A percentile compares a stretch with the other conserved stretches of the same genome.
Conservation (phyloP, 2,797 vertebrate genomes). For the Schizothorax lantsangensis region DNA sequence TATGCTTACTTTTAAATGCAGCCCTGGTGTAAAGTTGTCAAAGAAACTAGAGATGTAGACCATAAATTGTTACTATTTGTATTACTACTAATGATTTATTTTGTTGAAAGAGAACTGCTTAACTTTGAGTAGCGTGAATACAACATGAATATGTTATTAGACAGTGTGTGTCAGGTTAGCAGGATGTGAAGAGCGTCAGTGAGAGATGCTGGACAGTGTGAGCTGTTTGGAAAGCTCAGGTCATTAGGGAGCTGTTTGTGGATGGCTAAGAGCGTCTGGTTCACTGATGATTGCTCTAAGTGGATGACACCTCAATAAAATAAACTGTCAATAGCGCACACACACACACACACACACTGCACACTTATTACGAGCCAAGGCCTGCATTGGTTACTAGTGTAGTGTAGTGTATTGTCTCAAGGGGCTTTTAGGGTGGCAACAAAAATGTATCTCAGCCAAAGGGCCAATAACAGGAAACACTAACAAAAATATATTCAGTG, state of each 20-base stretch:
- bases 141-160: neutral
- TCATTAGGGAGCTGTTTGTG: constrained; percentile 71
- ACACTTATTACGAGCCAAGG: neutral
- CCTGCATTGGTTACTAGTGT: neutral
- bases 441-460: neutral
- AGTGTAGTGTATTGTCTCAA: neutral
- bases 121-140: neutral
- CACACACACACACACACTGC: neutral
- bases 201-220: neutral
- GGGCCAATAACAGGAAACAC: neutral
- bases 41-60: neutral
- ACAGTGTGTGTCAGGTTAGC: neutral
- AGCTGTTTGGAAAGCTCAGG: constrained; percentile 28
- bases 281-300: constrained; percentile 63
- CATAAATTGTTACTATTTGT: neutral
- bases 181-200: neutral
- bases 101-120: neutral
- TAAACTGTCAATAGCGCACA: constrained; percentile 9
- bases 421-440: neutral
- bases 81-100: neutral
- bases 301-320: constrained; percentile 38
- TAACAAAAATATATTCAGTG: neutral
- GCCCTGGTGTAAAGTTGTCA: neutral
- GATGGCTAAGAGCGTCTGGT: constrained; percentile 66
- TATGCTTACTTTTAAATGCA: neutral